phyloP scores from a whole-genome alignment of 2,113 vertebrate genomes.

The Daphoenositta chrysoptera region DNA sequence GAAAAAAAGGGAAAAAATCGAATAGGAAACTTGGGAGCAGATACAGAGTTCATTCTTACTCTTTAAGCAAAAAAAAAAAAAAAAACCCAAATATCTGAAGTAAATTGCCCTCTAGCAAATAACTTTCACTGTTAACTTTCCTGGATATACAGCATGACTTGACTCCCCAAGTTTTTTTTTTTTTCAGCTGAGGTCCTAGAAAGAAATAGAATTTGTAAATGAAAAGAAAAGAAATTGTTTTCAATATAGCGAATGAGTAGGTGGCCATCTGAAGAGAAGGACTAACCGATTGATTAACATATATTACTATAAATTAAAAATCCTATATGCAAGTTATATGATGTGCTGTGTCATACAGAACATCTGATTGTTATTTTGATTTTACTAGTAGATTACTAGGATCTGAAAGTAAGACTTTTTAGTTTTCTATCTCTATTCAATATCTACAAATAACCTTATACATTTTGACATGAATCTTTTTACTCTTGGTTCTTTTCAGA shows the following conservation, averaged over 20 bases:
- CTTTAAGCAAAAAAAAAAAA: neutral
- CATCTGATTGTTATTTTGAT: neutral
- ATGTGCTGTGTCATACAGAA: neutral
- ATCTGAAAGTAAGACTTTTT: neutral
- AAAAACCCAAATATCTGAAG: neutral
- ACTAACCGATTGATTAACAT: neutral
- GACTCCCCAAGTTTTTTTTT: too few relatives aligned
- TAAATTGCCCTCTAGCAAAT: neutral
- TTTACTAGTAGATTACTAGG: neutral
- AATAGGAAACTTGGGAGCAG: neutral
- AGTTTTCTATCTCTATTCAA: neutral
- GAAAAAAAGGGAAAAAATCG: neutral
- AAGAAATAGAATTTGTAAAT: neutral
- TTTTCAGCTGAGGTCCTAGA: neutral
- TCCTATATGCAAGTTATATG: neutral
- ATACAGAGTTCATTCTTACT: neutral
- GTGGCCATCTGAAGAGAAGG: neutral
- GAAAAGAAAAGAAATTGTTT: neutral
- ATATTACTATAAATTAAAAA: neutral
- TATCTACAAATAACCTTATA: neutral
- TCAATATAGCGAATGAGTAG: neutral
- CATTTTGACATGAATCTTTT: neutral
- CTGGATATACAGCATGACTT: neutral
- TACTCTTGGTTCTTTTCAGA: neutral
- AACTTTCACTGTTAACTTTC: neutral